Conservation (phyloP, 2,113 vertebrate species). For the Cariama cristata region DNA sequence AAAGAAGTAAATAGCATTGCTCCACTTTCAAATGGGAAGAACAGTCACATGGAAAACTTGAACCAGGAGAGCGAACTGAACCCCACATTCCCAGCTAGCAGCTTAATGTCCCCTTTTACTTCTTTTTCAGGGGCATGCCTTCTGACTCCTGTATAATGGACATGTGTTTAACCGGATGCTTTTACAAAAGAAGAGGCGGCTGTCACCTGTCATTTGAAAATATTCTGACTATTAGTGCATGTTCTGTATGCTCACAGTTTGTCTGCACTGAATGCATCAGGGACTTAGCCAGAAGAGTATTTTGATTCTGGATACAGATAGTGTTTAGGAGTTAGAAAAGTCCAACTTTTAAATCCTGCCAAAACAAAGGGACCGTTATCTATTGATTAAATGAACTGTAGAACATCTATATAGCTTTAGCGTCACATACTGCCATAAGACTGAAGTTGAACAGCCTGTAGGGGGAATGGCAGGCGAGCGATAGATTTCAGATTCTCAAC, state of each 20-base stretch:
- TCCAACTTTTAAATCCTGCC: background rate
- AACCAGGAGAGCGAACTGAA: slow-evolving; percentile 6
- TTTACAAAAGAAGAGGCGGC: background rate
- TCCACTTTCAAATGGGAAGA: background rate
- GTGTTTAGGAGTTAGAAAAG: background rate
- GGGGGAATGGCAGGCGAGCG: background rate
- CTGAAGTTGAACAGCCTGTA: background rate
- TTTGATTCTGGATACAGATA: background rate
- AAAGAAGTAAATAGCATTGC: slow-evolving; percentile 42
- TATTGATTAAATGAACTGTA: background rate
- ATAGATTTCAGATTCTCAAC: slow-evolving; percentile 34
- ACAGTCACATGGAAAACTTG: slow-evolving; percentile 20
- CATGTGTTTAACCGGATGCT: background rate
- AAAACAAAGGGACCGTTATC: background rate
- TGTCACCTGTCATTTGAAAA: background rate
- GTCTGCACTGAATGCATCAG: background rate
- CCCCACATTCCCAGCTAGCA: background rate
- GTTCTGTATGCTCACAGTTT: background rate
- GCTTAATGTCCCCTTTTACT: background rate
- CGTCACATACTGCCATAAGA: background rate
- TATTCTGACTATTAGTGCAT: background rate
- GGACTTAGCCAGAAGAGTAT: background rate
- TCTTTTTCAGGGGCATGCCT: slow-evolving; percentile 19
- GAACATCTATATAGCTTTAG: background rate
- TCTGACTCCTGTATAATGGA: background rate